A percentile compares a stretch with the other conserved stretches of the same genome.
These are phyloP conservation scores for Seriola rivoliana DNA, from an alignment of 2,113 vertebrate genomes.

Conservation along the genomic window DNA sequence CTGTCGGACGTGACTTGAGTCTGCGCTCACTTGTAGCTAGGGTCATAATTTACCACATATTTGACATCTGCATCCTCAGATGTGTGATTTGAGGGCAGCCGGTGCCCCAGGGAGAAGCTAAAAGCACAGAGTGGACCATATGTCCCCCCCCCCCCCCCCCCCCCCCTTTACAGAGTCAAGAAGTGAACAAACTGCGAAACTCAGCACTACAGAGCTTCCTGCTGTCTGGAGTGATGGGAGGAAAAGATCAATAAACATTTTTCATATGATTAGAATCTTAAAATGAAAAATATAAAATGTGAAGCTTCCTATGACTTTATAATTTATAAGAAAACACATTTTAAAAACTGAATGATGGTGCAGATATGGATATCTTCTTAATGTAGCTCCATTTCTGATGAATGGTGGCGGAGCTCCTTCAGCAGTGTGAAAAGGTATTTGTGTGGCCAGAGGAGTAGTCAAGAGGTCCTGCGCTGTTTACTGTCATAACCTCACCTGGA, in stretches of 20 bases:
- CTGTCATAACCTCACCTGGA: constrained; percentile 76
- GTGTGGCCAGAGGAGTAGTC: constrained; percentile 14
- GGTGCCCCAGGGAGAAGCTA: constrained; percentile 62
- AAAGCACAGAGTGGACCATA: constrained; percentile 66
- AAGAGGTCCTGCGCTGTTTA: constrained; percentile 68
- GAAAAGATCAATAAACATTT: constrained; percentile 41
- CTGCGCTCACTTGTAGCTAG: constrained; percentile 26
- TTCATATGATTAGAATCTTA: constrained; percentile 11
- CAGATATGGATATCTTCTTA: too few relatives aligned
- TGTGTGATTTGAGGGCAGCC: constrained; percentile 67
- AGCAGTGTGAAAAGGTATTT: constrained; percentile 18
- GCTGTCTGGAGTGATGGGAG: constrained; percentile 43
- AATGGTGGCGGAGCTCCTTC: background rate
- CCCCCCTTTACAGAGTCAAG: constrained; percentile 51
- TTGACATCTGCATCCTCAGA: constrained; percentile 76
- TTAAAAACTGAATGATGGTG: background rate
- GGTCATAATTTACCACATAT: constrained; percentile 49
- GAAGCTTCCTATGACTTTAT: background rate
- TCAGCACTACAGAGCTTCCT: constrained; percentile 49
- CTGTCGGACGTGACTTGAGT: constrained; percentile 25
- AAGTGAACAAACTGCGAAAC: constrained; percentile 59
- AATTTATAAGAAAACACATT: background rate
- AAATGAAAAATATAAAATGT: background rate
- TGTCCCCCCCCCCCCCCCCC: constrained; percentile 24
- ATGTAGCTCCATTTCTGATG: too few relatives aligned